These are phyloP conservation scores for Catharus bicknelli DNA, from an alignment of 2,113 vertebrate species.

Conservation along the genomic window DNA sequence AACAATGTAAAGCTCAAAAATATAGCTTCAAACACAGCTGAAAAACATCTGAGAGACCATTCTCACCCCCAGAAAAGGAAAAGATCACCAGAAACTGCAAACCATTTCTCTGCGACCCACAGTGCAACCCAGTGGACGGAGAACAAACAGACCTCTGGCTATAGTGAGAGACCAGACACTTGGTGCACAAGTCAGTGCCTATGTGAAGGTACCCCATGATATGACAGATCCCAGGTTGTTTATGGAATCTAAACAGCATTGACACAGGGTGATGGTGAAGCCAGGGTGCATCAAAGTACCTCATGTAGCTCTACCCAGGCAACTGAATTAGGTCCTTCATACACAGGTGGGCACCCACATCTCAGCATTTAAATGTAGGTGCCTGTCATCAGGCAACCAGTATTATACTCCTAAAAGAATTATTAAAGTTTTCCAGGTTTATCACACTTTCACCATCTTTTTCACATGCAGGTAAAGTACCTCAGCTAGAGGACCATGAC, in stretches of 20 bases:
- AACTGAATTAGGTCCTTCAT: not conserved
- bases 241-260: not conserved
- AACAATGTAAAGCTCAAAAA: not conserved
- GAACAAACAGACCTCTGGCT: not conserved
- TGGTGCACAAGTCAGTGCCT: not conserved
- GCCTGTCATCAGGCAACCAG: not conserved
- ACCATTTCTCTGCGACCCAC: not conserved
- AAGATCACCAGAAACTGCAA: not conserved
- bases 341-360: not conserved
- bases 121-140: not conserved
- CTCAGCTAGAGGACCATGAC: not conserved
- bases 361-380: not conserved
- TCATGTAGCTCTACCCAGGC: not conserved
- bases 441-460: not conserved
- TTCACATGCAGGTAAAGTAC: not conserved
- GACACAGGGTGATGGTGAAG: not conserved
- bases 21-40: not conserved
- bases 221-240: not conserved
- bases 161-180: not conserved
- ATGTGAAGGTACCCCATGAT: accelerated
- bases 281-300: not conserved
- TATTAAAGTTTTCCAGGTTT: not conserved
- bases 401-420: not conserved
- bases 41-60: not conserved
- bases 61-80: not conserved